These are phyloP conservation scores for Calephelis nemesis DNA, from an alignment of 1,140 invertebrate species.

Conservation along the genomic window DNA sequence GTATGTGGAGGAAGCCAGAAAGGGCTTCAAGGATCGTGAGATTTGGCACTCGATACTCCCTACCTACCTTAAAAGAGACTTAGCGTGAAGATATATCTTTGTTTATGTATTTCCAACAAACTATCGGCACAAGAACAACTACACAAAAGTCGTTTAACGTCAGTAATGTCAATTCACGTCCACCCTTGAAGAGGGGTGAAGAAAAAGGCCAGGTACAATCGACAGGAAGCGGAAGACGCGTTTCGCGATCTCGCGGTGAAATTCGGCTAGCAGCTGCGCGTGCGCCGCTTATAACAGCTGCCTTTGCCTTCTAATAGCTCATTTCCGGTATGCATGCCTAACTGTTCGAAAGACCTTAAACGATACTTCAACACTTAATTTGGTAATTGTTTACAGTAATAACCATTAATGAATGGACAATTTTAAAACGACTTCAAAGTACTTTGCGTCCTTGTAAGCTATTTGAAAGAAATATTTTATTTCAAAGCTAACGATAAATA, in stretches of 20 bases:
- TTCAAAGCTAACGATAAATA: too few species aligned
- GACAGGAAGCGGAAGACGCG: conserved; percentile 74
- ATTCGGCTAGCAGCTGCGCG: conserved; percentile 67
- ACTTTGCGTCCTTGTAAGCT: too few species aligned
- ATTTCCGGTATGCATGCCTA: conserved; percentile 56
- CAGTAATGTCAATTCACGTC: conserved; percentile 21
- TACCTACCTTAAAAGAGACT: too few species aligned
- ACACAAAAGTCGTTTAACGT: conserved; percentile 3
- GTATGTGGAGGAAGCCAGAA: too few species aligned
- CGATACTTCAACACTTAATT: not conserved
- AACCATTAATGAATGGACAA: too few species aligned
- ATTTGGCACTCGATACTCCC: too few species aligned
- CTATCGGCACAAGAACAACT: not conserved
- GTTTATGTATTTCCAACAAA: not conserved
- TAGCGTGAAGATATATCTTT: too few species aligned
- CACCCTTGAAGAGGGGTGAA: conserved; percentile 22
- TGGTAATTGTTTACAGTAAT: conserved; percentile 14
- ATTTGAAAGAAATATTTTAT: too few species aligned
- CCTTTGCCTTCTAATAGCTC: conserved; percentile 61
- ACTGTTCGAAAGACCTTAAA: conserved; percentile 18
- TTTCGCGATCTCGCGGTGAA: conserved; percentile 71
- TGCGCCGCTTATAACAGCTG: conserved; percentile 51
- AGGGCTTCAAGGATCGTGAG: too few species aligned
- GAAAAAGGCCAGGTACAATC: conserved; percentile 60
- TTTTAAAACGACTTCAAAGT: too few species aligned